These are phyloP conservation scores for Lates calcarifer DNA, from an alignment of 2,113 vertebrate species.

Conservation along the genomic window DNA sequence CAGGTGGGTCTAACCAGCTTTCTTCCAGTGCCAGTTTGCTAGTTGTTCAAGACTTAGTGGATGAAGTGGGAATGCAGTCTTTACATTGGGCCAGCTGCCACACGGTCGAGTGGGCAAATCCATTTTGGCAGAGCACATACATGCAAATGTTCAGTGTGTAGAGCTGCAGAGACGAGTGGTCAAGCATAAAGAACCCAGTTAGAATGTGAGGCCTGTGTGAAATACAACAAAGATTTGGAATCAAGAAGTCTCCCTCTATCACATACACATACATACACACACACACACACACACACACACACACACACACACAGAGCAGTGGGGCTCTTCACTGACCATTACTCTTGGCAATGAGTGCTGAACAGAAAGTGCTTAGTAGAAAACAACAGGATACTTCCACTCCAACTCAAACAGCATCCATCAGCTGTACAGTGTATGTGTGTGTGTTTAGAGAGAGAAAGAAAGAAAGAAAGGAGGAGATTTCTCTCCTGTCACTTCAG, in stretches of 20 bases:
- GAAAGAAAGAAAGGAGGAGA: slow-evolving; percentile 26
- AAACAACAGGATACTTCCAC: slow-evolving; percentile 75
- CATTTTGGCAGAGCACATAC: slow-evolving; percentile 10
- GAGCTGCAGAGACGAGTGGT: slow-evolving; percentile 4
- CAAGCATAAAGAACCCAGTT: slow-evolving; percentile 26
- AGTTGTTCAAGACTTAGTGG: not conserved
- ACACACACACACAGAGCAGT: slow-evolving; percentile 38
- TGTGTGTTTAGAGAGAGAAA: slow-evolving; percentile 9
- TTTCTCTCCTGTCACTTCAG: slow-evolving; percentile 62
- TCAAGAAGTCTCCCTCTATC: slow-evolving; percentile 25
- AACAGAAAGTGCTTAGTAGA: slow-evolving; percentile 75
- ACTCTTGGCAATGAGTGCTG: slow-evolving; percentile 65
- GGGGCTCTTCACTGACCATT: slow-evolving; percentile 73
- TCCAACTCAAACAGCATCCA: slow-evolving; percentile 68
- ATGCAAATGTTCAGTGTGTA: slow-evolving; percentile 24
- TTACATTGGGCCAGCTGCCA: slow-evolving; percentile 32
- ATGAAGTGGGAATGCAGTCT: slow-evolving; percentile 16
- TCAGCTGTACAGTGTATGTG: slow-evolving; percentile 36
- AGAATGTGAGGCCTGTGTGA: slow-evolving; percentile 20
- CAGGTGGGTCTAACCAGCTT: not conserved
- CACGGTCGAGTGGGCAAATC: not conserved
- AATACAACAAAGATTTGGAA: slow-evolving; percentile 37
- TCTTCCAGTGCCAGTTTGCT: not conserved
- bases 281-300: slow-evolving; percentile 17
- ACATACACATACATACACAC: slow-evolving; percentile 9